phyloP scores from a whole-genome alignment of 1,140 invertebrate genomes.

The Holotrichia oblita region DNA sequence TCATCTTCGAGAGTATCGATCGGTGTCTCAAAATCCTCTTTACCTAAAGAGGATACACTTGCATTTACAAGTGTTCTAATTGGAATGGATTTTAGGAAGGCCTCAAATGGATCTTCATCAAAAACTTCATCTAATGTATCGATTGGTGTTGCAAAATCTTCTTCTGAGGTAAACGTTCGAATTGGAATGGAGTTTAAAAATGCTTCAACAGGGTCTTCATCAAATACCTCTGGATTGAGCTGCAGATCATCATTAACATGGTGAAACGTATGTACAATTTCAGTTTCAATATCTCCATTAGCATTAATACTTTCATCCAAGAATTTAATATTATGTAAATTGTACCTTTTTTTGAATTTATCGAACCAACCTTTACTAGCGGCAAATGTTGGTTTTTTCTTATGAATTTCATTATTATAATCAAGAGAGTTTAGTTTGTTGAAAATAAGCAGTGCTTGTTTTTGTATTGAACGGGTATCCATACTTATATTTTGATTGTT shows the following conservation, averaged over 20 bases:
- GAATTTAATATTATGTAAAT: background rate
- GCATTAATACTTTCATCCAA: background rate
- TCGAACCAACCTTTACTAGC: background rate
- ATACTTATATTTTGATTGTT: background rate
- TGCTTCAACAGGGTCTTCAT: too few relatives aligned
- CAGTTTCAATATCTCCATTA: background rate
- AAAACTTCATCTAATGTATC: too few relatives aligned
- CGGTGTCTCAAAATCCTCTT: too few relatives aligned
- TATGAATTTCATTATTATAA: background rate
- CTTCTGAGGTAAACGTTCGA: too few relatives aligned
- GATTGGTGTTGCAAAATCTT: too few relatives aligned
- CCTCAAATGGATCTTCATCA: too few relatives aligned
- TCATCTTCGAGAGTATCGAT: too few relatives aligned
- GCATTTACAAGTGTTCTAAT: too few relatives aligned
- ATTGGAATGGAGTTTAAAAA: too few relatives aligned
- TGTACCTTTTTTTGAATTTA: background rate
- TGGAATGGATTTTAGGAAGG: too few relatives aligned
- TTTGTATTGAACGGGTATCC: background rate
- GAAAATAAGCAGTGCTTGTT: background rate
- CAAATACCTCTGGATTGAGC: too few relatives aligned
- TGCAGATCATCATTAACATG: background rate
- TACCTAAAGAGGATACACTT: too few relatives aligned
- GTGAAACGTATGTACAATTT: background rate
- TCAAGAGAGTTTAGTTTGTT: background rate
- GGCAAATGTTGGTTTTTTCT: background rate